phyloP scores from a whole-genome alignment of 2,888 invertebrate species.

The Venusia cambrica region DNA sequence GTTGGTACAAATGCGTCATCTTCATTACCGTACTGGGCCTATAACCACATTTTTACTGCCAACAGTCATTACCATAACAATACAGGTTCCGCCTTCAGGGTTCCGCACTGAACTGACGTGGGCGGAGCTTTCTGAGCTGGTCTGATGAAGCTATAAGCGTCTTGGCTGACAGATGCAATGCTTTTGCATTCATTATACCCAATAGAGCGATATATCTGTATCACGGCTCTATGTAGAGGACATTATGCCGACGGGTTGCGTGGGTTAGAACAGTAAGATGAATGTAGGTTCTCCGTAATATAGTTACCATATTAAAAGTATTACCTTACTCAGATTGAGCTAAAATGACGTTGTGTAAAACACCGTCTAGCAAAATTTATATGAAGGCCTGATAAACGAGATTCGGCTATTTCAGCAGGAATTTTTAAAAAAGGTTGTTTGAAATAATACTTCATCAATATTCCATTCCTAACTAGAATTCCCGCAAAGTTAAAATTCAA shows the following conservation, averaged over 20 bases:
- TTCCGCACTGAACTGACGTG: slow-evolving; percentile 33
- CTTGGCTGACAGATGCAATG: slow-evolving; percentile 3
- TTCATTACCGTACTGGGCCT: slow-evolving; percentile 21
- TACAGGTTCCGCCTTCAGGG: slow-evolving; percentile 35
- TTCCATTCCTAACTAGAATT: slow-evolving; percentile 6
- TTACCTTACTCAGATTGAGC: too few relatives aligned
- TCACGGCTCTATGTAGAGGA: too few relatives aligned
- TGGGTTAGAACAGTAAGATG: too few relatives aligned
- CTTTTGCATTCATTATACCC: slow-evolving; percentile 5
- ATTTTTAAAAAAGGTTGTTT: too few relatives aligned
- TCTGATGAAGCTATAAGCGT: slow-evolving; percentile 26
- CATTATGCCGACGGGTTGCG: too few relatives aligned
- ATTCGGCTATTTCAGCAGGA: too few relatives aligned
- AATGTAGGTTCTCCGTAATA: too few relatives aligned
- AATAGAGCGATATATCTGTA: too few relatives aligned
- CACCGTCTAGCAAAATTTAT: too few relatives aligned
- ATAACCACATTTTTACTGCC: slow-evolving; percentile 23
- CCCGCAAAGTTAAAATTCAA: slow-evolving; percentile 12
- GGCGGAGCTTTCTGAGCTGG: slow-evolving; percentile 35
- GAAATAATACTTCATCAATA: slow-evolving; percentile 4
- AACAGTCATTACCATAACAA: slow-evolving; percentile 42
- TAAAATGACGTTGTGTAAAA: too few relatives aligned
- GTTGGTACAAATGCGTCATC: slow-evolving; percentile 16
- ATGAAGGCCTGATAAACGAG: too few relatives aligned
- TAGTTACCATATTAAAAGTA: too few relatives aligned